These are phyloP conservation scores for Cryptocheilus praepositus DNA, from an alignment of 2,888 invertebrate genomes.

Conservation along the genomic window DNA sequence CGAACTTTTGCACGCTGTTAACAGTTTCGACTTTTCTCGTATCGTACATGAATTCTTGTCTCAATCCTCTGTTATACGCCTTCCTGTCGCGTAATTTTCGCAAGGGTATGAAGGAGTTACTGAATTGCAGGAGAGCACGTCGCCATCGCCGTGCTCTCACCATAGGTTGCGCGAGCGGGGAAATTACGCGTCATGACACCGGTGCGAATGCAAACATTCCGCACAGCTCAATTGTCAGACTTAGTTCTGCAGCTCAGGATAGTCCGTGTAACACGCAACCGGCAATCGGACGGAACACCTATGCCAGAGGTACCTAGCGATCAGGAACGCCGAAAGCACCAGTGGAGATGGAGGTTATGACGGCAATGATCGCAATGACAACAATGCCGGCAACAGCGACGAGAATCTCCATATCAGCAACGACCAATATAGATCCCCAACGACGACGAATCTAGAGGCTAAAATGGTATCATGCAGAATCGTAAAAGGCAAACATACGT, in stretches of 20 bases:
- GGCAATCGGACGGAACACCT: constrained; percentile 51
- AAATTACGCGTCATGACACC: constrained; percentile 55
- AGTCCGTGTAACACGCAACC: constrained; percentile 54
- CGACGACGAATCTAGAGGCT: no score
- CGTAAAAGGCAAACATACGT: no score
- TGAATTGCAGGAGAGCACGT: constrained; percentile 78
- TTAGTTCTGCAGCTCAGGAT: constrained; percentile 57
- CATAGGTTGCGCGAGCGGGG: constrained; percentile 56
- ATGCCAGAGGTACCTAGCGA: constrained; percentile 11
- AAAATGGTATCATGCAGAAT: no score
- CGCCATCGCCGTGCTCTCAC: constrained; percentile 49
- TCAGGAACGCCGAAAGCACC: no score
- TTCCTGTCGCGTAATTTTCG: constrained; percentile 89
- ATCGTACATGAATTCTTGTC: constrained; percentile 92
- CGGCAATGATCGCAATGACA: no score
- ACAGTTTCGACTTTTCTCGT: constrained; percentile 92
- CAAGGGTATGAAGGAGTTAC: constrained; percentile 88
- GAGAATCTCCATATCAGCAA: no score
- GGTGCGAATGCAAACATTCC: constrained; percentile 45
- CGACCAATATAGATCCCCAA: no score
- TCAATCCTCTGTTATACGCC: constrained; percentile 93
- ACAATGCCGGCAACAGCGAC: no score
- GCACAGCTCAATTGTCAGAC: constrained; percentile 58
- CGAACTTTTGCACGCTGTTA: constrained; percentile 84
- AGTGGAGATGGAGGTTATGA: no score